phyloP scores from a whole-genome alignment of 2,113 vertebrate species.

The Zosterops japonicus region DNA sequence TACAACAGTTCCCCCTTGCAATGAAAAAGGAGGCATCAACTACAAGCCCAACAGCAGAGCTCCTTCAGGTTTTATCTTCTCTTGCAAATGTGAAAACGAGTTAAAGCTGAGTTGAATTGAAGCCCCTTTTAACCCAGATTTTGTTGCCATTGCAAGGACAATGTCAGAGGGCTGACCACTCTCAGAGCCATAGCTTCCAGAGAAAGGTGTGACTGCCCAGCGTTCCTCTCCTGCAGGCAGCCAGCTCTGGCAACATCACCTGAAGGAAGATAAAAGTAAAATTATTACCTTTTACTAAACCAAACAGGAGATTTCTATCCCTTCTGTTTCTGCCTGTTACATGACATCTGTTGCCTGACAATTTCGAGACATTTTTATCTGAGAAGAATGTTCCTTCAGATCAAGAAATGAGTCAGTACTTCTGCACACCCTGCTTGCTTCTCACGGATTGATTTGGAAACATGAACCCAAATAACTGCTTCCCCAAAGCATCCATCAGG shows the following conservation, averaged over 20 bases:
- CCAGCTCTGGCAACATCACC: neutral
- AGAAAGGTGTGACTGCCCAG: neutral
- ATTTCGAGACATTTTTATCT: constrained; percentile 12
- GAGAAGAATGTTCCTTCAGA: neutral
- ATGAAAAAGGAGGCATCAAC: neutral
- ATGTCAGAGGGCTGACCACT: neutral
- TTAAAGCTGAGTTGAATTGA: neutral
- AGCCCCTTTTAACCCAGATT: neutral
- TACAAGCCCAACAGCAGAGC: neutral
- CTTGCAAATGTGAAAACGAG: neutral
- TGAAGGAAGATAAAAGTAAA: neutral
- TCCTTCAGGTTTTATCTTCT: neutral
- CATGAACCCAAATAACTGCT: neutral
- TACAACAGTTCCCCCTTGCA: neutral
- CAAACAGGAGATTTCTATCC: neutral
- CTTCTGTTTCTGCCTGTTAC: neutral
- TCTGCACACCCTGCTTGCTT: neutral
- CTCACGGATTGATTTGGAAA: neutral
- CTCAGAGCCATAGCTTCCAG: neutral
- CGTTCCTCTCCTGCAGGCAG: rapidly evolving
- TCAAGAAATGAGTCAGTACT: neutral
- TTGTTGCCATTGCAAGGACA: neutral
- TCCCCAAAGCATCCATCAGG: neutral
- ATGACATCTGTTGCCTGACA: neutral
- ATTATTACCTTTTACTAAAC: neutral